These are phyloP conservation scores for Mystacornis crossleyi DNA, from an alignment of 2,113 vertebrate genomes.

Conservation along the genomic window DNA sequence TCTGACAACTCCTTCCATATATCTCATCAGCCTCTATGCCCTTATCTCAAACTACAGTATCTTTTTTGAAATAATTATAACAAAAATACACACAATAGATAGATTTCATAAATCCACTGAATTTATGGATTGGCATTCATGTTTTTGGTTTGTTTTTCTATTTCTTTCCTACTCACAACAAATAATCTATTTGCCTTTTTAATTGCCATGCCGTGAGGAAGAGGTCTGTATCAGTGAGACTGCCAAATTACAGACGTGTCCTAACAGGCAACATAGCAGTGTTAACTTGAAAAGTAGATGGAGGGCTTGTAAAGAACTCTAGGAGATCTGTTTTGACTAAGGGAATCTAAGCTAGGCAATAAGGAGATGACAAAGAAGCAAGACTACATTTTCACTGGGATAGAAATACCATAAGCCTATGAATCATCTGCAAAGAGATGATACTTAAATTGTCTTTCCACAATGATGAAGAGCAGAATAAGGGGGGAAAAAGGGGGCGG, in stretches of 20 bases:
- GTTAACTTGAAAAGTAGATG: not conserved
- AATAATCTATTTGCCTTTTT: not conserved
- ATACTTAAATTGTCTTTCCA: slow-evolving; percentile 14
- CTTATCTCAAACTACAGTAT: not conserved
- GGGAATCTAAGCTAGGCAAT: not conserved
- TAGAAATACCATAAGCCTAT: not conserved
- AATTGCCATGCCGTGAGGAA: not conserved
- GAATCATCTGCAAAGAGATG: slow-evolving; percentile 31
- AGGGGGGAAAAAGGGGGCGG: not conserved
- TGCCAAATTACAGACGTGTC: not conserved
- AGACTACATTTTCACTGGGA: slow-evolving; percentile 2
- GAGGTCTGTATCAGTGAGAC: not conserved
- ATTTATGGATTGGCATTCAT: not conserved
- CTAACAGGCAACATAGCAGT: not conserved
- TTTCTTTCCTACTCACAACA: not conserved
- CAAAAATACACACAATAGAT: not conserved
- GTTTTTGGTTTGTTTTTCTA: not conserved
- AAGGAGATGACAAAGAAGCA: not conserved
- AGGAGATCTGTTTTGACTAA: not conserved
- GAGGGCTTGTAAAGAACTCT: not conserved
- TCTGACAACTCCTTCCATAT: not conserved
- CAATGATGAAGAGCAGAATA: slow-evolving; percentile 16
- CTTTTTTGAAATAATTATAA: not conserved
- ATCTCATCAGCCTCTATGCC: not conserved
- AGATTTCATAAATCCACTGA: not conserved